Percentiles rank a stretch among this genome's conserved stretches.
phyloP scores from a whole-genome alignment of 2,888 invertebrate species.

The Yponomeuta plumbellus region DNA sequence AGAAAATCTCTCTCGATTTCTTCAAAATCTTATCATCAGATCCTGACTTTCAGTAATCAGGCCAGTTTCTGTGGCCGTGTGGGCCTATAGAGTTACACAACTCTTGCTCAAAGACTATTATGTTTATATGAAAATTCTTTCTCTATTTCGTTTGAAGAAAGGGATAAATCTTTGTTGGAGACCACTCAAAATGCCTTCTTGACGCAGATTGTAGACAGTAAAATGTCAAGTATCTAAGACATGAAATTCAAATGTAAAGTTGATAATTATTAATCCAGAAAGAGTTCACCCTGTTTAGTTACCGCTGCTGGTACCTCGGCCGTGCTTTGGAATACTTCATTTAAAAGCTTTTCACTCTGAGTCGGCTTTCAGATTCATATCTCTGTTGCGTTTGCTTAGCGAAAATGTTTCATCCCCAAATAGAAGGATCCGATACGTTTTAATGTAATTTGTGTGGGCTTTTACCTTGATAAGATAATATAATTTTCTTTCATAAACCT shows the following conservation, averaged over 20 bases:
- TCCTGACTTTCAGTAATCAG: no score
- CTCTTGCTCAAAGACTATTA: no score
- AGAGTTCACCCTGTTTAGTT: neutral
- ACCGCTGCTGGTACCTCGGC: conserved; percentile 22
- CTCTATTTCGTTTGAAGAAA: no score
- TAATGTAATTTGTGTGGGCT: neutral
- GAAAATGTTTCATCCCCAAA: neutral
- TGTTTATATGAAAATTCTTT: no score
- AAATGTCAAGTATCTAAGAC: no score
- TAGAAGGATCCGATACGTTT: neutral
- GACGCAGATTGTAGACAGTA: no score
- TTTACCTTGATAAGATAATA: neutral
- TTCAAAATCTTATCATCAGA: no score
- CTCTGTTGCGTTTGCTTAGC: neutral
- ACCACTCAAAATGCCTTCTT: no score
- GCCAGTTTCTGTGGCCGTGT: no score
- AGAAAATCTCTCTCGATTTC: no score
- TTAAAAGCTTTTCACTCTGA: conserved; percentile 39
- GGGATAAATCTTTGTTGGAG: no score
- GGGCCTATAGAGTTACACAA: no score
- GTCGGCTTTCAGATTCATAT: conserved; percentile 2
- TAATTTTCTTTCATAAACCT: neutral
- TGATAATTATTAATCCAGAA: neutral
- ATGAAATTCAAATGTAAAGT: neutral
- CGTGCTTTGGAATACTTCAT: conserved; percentile 42